phyloP scores from a whole-genome alignment of 2,797 vertebrate genomes.

The Takifugu ocellatus region DNA sequence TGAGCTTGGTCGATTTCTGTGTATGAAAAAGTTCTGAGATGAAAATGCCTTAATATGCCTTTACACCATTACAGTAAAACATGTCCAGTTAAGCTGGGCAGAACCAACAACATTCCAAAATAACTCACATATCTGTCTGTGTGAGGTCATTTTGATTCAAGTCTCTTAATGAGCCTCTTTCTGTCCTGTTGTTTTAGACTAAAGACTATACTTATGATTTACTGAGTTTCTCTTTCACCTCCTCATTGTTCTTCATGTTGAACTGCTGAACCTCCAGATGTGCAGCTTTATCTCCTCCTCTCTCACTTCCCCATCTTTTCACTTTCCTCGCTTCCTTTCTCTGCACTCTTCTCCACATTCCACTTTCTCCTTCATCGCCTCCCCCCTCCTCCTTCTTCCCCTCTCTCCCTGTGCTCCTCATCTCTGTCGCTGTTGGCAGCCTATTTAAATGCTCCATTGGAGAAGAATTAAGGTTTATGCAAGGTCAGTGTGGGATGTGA shows the following conservation, averaged over 20 bases:
- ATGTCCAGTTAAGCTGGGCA: no score
- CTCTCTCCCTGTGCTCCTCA: slow-evolving; percentile 32
- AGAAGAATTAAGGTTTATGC: slow-evolving; percentile 99
- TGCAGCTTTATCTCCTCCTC: slow-evolving; percentile 36
- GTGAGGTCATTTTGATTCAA: no score
- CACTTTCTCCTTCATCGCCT: background rate
- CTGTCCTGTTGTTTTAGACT: background rate
- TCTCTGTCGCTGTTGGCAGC: slow-evolving; percentile 72
- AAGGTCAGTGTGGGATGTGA: slow-evolving; percentile 99
- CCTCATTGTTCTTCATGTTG: slow-evolving; percentile 57
- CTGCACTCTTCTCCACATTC: background rate
- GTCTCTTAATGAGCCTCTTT: no score
- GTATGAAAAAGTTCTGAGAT: no score
- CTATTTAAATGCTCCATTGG: slow-evolving; percentile 99
- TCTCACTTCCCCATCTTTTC: background rate
- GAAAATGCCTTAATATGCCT: no score
- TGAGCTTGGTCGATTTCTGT: no score
- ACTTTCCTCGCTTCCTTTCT: background rate
- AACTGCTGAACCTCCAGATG: slow-evolving; percentile 58
- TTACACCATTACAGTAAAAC: no score
- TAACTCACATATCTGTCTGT: no score
- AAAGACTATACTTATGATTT: background rate
- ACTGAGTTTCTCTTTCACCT: slow-evolving; percentile 29
- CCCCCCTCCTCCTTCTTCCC: background rate
- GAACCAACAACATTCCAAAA: no score